These are phyloP conservation scores for Fregata magnificens DNA, from an alignment of 2,113 vertebrate genomes.

Conservation along the genomic window DNA sequence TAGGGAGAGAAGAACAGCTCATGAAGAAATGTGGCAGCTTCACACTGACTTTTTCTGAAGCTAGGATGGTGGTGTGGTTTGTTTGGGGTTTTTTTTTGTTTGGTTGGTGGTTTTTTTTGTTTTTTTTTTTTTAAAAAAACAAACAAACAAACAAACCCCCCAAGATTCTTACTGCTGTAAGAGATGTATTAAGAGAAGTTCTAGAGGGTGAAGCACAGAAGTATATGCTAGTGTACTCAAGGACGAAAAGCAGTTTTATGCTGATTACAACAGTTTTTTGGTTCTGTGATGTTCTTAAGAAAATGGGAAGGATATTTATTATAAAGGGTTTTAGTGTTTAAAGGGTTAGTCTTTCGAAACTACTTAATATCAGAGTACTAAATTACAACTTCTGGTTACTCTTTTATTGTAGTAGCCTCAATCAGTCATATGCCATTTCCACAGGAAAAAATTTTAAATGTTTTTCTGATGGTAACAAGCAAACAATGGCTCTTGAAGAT, in stretches of 20 bases:
- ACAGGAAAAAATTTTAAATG: background rate
- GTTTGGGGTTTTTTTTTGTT: background rate
- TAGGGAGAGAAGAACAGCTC: background rate
- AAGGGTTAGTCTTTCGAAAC: background rate
- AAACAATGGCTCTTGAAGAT: background rate
- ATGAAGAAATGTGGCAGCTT: background rate
- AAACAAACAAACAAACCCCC: background rate
- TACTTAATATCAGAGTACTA: background rate
- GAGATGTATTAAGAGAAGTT: background rate
- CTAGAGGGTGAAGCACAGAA: background rate
- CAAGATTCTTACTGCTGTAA: background rate
- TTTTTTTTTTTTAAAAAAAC: background rate
- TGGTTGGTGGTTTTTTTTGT: background rate
- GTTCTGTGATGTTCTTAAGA: background rate
- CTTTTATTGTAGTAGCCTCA: background rate
- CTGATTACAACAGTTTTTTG: background rate
- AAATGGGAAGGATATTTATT: background rate
- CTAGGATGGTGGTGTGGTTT: background rate
- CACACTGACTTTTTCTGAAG: background rate
- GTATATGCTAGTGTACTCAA: background rate
- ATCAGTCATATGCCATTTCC: background rate
- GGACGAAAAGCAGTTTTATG: background rate
- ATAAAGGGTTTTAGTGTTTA: background rate
- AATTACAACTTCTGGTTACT: background rate
- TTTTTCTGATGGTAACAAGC: background rate